Evolutionary conservation across 2,797 vertebrate genomes (phyloP).

Genomic region (Eulemur albifrons): DNA sequence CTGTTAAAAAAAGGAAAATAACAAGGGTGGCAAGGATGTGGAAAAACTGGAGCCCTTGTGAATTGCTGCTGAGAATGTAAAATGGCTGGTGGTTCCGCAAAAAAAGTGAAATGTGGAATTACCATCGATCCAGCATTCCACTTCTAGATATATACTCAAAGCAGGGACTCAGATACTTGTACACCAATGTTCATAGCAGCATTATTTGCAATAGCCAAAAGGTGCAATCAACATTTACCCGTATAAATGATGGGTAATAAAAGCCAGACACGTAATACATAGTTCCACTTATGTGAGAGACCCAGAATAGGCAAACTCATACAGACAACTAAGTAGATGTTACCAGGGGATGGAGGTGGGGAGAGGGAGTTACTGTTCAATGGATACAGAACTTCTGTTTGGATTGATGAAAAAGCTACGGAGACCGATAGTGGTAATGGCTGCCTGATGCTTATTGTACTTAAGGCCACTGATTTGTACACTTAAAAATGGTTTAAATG

Average conservation of each 20-base stretch:
- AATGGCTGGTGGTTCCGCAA: background rate
- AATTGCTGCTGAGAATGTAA: background rate
- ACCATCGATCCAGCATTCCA: background rate
- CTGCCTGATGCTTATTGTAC: background rate
- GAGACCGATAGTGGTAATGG: background rate
- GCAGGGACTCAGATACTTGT: background rate
- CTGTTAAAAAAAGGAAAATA: background rate
- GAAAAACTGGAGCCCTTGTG: background rate
- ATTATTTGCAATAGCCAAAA: background rate
- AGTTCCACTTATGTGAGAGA: background rate
- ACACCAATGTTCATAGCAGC: background rate
- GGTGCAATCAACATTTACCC: background rate
- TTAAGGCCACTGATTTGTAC: background rate
- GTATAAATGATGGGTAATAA: background rate
- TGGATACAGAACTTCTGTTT: background rate
- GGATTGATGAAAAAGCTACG: background rate
- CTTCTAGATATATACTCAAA: background rate
- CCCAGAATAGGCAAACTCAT: background rate
- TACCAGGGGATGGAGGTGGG: background rate
- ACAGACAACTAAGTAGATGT: background rate
- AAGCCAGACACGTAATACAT: background rate
- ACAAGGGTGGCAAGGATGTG: background rate
- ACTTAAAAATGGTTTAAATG: background rate
- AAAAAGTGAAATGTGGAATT: background rate
- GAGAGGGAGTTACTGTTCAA: background rate